phyloP scores from a whole-genome alignment of 2,113 vertebrate genomes.

The Tragelaphus strepsiceros region DNA sequence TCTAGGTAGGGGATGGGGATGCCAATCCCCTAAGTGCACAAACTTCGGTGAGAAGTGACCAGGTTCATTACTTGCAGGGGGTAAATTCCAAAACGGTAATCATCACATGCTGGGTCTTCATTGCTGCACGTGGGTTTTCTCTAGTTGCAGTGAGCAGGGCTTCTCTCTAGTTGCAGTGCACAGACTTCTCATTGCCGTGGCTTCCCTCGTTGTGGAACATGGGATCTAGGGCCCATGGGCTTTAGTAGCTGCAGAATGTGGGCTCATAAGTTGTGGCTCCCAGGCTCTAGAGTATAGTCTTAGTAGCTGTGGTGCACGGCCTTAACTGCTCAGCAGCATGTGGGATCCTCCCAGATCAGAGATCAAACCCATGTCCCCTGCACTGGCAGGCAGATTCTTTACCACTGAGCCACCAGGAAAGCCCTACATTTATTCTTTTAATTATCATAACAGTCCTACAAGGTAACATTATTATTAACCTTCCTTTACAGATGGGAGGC shows the following conservation, averaged over 20 bases:
- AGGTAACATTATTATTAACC: not conserved
- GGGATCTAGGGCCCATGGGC: accelerated
- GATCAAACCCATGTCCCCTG: not conserved
- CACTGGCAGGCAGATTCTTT: not conserved
- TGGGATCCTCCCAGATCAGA: not conserved
- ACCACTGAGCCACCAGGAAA: not conserved
- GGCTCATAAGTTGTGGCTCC: not conserved
- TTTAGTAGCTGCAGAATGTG: not conserved
- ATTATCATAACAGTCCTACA: not conserved
- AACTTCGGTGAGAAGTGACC: not conserved
- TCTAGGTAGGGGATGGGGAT: not conserved
- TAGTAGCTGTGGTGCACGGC: not conserved
- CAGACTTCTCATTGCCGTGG: not conserved
- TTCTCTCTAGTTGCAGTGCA: not conserved
- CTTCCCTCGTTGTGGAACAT: accelerated
- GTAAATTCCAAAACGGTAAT: not conserved
- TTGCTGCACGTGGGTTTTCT: not conserved
- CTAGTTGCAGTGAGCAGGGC: not conserved
- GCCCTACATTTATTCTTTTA: not conserved
- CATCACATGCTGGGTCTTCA: not conserved
- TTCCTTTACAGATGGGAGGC: not conserved
- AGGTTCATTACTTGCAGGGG: not conserved
- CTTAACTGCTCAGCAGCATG: not conserved
- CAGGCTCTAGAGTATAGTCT: not conserved
- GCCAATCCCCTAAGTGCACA: not conserved